Base-by-base conservation (phyloP, 1,140 invertebrate species). In the Drosophila kanapiae region DNA sequence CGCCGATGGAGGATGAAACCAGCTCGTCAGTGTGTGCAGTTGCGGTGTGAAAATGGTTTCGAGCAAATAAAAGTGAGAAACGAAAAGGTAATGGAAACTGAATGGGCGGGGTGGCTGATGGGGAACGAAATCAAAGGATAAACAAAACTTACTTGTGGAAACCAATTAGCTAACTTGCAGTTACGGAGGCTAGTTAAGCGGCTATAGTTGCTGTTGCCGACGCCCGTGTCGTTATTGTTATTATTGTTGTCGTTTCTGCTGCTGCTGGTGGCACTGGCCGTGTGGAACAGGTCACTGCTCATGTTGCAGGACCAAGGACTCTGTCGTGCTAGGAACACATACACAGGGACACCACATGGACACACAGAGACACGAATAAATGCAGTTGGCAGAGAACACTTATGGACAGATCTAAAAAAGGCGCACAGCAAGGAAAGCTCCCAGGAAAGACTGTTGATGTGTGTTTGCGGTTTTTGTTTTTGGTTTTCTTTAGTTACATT, bases 71-170 rank as follows among this genome's bases (percentile, higher is more conserved):
- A 53, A 58, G 29, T 62, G 61, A 69, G 43, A 64, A 53, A 53
- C 31, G 45, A 61, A 37, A 56, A 47, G 35, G 18, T 27, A 48
- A 60, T 51, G 16, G 18, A 31, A 61, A 80, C 35, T n/a, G 40
- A 53, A 60, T 40, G 16, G 23, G 1, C 23, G 23, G 23, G 2
- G 3, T 13, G 4, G 51, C 14, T 16, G 43, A 16, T 18, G 14
- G 49, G 40, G 40, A 9, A 35, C 6, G 5, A 59, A 78, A 57
- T 49, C 58, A 53, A 18, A 64, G 59, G 51, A 63, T 58, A 78
- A 75, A 77, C 60, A 80, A 88, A 84, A 88, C 84, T 88, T 88
- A 88, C 84, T 75, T 88, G 84, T 72, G 80, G 65, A 75, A 88
- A 84, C 84, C 84, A 88, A 84, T 72, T 76, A 79, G 80, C 76